Conservation (phyloP, 2,888 invertebrate genomes). For the Nineta flava region DNA sequence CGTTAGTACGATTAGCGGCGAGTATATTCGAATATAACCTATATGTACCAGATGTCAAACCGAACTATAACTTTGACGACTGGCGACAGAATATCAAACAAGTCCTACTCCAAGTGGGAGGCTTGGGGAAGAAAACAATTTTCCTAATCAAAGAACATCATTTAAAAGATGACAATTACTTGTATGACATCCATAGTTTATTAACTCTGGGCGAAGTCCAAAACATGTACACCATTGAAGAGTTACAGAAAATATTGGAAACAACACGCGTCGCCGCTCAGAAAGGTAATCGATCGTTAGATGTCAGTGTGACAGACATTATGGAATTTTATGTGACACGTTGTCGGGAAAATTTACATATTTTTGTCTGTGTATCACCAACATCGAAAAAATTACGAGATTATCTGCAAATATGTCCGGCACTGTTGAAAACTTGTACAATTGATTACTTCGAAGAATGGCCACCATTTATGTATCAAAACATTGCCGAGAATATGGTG, state of each 20-base stretch:
- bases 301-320: constrained; percentile 61
- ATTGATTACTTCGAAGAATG: constrained; percentile 83
- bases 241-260: constrained; percentile 72
- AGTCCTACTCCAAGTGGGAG: constrained; percentile 52
- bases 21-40: constrained; percentile 39
- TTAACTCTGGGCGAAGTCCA: constrained; percentile 78
- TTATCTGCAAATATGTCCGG: constrained; percentile 62
- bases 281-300: constrained; percentile 62
- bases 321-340: constrained; percentile 59
- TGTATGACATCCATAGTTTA: constrained; percentile 70
- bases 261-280: constrained; percentile 52
- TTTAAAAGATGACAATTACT: constrained; percentile 63
- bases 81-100: constrained; percentile 73
- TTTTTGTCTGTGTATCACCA: constrained; percentile 73
- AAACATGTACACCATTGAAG: constrained; percentile 67
- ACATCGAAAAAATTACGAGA: constrained; percentile 67
- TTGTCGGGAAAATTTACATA: constrained; percentile 64
- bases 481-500: constrained; percentile 61
- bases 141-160: constrained; percentile 69
- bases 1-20: constrained; percentile 56
- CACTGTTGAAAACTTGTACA: constrained; percentile 74
- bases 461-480: constrained; percentile 77
- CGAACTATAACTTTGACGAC: constrained; percentile 56
- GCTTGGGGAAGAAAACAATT: constrained; percentile 51
- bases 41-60: constrained; percentile 66